phyloP scores from a whole-genome alignment of 2,113 vertebrate genomes.

The Oriolus oriolus region DNA sequence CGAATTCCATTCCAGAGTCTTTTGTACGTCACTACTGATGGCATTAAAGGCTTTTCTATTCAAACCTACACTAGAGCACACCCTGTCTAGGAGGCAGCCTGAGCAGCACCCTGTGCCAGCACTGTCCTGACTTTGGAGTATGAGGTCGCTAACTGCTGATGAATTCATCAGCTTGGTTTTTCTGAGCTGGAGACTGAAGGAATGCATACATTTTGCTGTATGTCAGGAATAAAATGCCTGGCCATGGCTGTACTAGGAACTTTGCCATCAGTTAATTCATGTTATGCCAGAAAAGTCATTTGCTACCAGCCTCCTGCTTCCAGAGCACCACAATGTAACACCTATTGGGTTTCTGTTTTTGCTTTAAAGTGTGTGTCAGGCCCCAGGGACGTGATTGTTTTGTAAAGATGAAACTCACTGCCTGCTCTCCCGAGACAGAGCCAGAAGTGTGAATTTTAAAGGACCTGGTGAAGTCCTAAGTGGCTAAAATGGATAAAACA shows the following conservation, averaged over 20 bases:
- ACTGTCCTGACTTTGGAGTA: neutral
- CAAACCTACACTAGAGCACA: neutral
- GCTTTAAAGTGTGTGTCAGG: neutral
- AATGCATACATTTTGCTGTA: neutral
- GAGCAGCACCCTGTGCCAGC: neutral
- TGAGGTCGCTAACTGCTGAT: neutral
- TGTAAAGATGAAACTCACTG: neutral
- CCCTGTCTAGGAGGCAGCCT: neutral
- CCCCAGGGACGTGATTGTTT: neutral
- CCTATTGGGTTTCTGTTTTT: neutral
- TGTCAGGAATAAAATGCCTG: neutral
- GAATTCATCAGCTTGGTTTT: neutral
- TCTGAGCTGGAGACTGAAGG: neutral
- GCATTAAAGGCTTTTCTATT: neutral
- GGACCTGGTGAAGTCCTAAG: neutral
- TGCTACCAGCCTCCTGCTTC: neutral
- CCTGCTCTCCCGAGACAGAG: neutral
- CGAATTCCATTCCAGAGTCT: neutral
- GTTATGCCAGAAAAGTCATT: neutral
- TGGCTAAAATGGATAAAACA: slow-evolving; percentile 10
- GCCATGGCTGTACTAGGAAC: neutral
- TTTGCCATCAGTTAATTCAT: neutral
- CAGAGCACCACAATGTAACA: neutral
- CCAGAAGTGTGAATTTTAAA: slow-evolving; percentile 18
- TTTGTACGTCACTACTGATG: neutral